Evolutionary conservation across 2,888 invertebrate species (phyloP), one percentile per base, ranked within the genome.

Genomic region (Volucella zonaria): DNA sequence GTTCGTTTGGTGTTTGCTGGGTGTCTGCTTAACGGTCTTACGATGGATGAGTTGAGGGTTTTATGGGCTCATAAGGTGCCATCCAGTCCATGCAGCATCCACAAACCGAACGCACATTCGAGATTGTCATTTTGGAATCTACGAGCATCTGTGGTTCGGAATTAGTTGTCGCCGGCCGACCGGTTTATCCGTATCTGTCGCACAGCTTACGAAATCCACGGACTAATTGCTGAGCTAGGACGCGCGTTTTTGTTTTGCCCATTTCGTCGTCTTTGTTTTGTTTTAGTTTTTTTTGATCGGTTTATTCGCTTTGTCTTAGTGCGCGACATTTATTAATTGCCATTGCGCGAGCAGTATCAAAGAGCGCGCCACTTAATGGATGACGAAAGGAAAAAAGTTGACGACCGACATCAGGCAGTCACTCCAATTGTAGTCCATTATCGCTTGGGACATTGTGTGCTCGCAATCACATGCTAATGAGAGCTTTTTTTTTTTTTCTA

Each of bases 1-100:
- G 81, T 76, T 85, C 73, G 73, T 62, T 62, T 31, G 31, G 31
- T 31, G 31, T 31, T 31, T 31, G 6, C 31, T 6, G 31, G 76
- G 73, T 85, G 85, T 81, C 85, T 85, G 76, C 64, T 77, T 76
- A 85, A 80, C 85, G 85, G 81, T 85, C 85, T 67, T 62, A 80
- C 73, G 76, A 85, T 81, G 80, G 85, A 76, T 76, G 85, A 68
- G 68, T 70, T 70, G 67, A 73, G 85, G 81, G 81, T 81, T 85
- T 85, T 85, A 85, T 85, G 81, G 76, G 76, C 68, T 81, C 81
- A 85, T 81, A 81, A 77, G 47, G 52, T 73, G 71, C 59, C 54
- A 56, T 8, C 62, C 47, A 38, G 61, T 8, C 18, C 18, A 54
- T 40, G 18, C 62, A 18, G 62, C 54, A 45, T 52, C 52, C 52